Base-by-base conservation (phyloP, 1,140 invertebrate genomes). In the Matsumurasca onukii region DNA sequence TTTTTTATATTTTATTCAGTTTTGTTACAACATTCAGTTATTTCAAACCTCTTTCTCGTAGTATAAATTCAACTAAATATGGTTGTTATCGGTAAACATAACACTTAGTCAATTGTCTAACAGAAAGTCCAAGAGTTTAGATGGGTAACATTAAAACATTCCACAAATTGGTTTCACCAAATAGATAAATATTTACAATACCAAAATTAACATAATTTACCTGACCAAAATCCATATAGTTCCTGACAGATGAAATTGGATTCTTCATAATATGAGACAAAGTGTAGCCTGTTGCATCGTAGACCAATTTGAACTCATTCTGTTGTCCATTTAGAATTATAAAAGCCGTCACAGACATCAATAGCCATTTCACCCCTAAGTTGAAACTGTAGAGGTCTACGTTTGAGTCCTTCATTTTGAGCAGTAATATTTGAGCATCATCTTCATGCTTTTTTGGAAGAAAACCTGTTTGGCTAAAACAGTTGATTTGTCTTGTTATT, bases 361-460 rank as follows among this genome's bases (percentile, higher is more conserved):
- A 49, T 3, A 72, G 52, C 55, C 73, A 71, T 66, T 73, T 76
- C 13, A 71, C 65, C 71, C 62, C 74, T 63, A 85, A 81, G 1
- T 79, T 76, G 69, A 86, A 85, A 27, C 81, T 80, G 70, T 86
- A 91, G 66, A 83, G 78, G 0, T 83, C 81, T 0, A 86, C 77
- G 66, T 89, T 61, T 12, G 27, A n/a, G 1, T 69, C 70, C 31
- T 72, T 71, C 1, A 75, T 51, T 31, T 72, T 71, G 3, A 70
- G 71, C 63, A 73, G 69, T 31, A 75, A 65, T 20, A 76, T 61
- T 69, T 71, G 62, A 45, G 72, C 48, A 2, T 71, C 73, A n/a
- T 74, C 72, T 24, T 68, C 27, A 27, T 66, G 63, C 30, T 24
- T n/a, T 39, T 69, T 59, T 15, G 72, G 73, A 22, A 75, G 45